Conservation (phyloP, 2,888 invertebrate genomes). For the Notodonta dromedarius region DNA sequence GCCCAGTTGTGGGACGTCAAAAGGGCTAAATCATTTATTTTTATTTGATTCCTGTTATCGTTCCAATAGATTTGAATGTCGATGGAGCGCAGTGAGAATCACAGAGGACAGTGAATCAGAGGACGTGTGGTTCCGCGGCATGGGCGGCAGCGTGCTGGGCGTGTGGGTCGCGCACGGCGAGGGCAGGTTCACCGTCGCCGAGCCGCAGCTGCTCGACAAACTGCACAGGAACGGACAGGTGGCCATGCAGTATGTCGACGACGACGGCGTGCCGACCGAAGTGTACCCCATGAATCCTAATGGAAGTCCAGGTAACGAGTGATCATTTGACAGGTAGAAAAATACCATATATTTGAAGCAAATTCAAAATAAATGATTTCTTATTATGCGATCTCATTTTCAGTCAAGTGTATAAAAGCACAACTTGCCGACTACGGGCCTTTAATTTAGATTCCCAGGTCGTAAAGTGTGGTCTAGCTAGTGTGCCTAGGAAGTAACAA, state of each 20-base stretch:
- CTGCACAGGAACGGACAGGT: conserved; percentile 86
- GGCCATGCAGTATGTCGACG: conserved; percentile 93
- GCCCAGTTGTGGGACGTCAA: too few relatives aligned
- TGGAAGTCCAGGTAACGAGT: conserved; percentile 87
- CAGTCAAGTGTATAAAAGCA: too few relatives aligned
- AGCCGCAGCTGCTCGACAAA: conserved; percentile 70
- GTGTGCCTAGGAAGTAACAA: too few relatives aligned
- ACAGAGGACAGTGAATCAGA: conserved; percentile 81
- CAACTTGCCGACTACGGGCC: too few relatives aligned
- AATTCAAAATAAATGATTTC: too few relatives aligned
- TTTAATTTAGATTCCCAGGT: too few relatives aligned
- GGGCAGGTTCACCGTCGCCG: conserved; percentile 89
- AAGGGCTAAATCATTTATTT: too few relatives aligned
- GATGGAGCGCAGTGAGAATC: conserved; percentile 91
- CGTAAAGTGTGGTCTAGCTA: too few relatives aligned
- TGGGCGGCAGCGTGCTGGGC: conserved; percentile 95
- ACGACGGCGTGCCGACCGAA: conserved; percentile 89
- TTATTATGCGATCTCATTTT: too few relatives aligned
- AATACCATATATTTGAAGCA: too few relatives aligned
- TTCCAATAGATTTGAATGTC: conserved; percentile 85
- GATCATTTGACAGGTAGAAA: too few relatives aligned
- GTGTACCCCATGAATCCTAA: conserved; percentile 98
- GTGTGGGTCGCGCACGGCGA: conserved; percentile 99
- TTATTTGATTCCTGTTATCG: not conserved
- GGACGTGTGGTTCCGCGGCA: conserved; percentile 94